A percentile compares a stretch with the other conserved stretches of the same genome.
Evolutionary conservation across 2,113 vertebrate species (phyloP).

Genomic region (Dasyprocta punctata): DNA sequence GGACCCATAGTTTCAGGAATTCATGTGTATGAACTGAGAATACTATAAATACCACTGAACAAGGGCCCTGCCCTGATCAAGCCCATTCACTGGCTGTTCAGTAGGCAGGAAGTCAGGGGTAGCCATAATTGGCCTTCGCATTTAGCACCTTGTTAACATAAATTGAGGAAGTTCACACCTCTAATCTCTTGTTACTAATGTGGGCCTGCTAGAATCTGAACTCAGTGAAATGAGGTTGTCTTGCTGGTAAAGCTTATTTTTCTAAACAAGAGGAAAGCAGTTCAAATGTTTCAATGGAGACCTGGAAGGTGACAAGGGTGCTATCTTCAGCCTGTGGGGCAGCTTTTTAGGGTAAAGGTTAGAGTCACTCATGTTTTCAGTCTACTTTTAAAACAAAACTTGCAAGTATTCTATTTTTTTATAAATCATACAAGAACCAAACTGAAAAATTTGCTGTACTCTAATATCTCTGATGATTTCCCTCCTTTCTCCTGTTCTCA

Average conservation of each 20-base stretch:
- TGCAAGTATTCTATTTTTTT: not conserved
- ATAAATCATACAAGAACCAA: not conserved
- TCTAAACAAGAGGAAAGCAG: not conserved
- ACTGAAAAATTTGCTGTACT: not conserved
- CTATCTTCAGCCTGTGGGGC: not conserved
- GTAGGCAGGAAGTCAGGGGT: constrained; percentile 56
- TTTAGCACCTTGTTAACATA: constrained; percentile 83
- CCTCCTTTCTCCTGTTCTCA: not conserved
- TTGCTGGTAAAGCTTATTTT: constrained; percentile 7
- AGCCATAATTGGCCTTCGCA: constrained; percentile 71
- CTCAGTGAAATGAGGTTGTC: constrained; percentile 24
- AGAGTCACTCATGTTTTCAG: not conserved
- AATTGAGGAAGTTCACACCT: constrained; percentile 80
- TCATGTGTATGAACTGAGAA: constrained; percentile 73
- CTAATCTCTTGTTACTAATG: constrained; percentile 78
- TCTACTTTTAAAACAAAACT: not conserved
- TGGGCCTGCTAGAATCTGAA: constrained; percentile 57
- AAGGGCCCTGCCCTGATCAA: not conserved
- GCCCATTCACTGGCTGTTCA: not conserved
- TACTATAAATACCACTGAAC: constrained; percentile 68
- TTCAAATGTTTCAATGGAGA: not conserved
- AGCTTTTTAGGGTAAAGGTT: not conserved
- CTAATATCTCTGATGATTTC: rapidly evolving
- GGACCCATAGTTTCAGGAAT: constrained; percentile 66
- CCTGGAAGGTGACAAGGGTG: not conserved